phyloP scores from a whole-genome alignment of 2,888 invertebrate species.

The Chesias legatella region DNA sequence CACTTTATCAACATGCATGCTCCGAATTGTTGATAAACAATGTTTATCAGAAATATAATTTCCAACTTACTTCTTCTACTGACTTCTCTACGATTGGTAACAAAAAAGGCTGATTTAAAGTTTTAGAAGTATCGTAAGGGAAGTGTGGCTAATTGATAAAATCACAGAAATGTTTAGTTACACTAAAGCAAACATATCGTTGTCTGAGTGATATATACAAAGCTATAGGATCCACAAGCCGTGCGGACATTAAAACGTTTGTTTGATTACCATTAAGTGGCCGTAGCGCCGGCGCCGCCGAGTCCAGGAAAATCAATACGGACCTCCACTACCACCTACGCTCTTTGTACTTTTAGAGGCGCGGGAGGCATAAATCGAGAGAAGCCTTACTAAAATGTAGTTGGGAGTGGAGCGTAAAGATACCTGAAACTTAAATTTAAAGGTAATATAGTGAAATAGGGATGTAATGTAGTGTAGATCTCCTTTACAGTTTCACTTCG shows the following conservation, averaged over 20 bases:
- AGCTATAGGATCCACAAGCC: no score
- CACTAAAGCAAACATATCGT: no score
- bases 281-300: slow-evolving; percentile 1
- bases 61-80: no score
- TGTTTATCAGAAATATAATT: slow-evolving; percentile 10
- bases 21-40: slow-evolving; percentile 22
- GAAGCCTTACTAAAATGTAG: background rate
- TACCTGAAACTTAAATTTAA: no score
- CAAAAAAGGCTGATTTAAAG: no score
- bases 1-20: background rate
- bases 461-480: background rate
- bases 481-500: no score
- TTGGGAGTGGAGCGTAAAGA: background rate
- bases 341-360: background rate
- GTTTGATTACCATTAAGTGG: slow-evolving; percentile 11
- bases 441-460: background rate
- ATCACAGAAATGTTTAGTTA: no score
- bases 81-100: no score
- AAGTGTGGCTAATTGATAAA: no score
- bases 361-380: background rate
- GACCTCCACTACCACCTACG: slow-evolving; percentile 1
- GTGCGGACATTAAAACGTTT: slow-evolving; percentile 1
- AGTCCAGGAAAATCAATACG: slow-evolving; percentile 10
- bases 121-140: no score
- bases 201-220: no score